Base-by-base conservation (phyloP, 2,888 invertebrate genomes). In the Myopa tessellatipennis region DNA sequence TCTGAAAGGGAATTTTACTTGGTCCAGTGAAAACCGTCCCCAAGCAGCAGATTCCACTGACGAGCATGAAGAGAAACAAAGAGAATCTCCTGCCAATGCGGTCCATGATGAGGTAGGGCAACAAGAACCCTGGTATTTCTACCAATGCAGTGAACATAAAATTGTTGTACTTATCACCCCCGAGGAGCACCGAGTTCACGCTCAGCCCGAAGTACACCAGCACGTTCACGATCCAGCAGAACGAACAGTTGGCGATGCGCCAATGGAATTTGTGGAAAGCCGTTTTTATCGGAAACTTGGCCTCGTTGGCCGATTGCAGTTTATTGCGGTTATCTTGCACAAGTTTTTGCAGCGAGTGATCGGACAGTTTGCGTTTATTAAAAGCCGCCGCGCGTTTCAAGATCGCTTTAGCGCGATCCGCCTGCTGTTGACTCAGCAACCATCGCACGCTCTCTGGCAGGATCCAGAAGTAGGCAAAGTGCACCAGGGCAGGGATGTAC, bases 201-300 rank as follows among this genome's bases (percentile, higher is more conserved):
- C 94, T 94, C 60, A 96, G 88, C 0, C 96, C 96, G 84, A 95
- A 95, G 87, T 95, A 96, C 34, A 95, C 93, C 80, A 95, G 93
- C 0, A 94, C 93, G 83, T 94, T 93, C 0, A 95, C 93, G 18
- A 95, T 92, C 95, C 95, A 95, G 90, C 94, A 95, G 82, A 94
- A 92, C n/a, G 93, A 93, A 81, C 94, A 94, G 73, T 93, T 92
- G 2, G 91, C 79, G 75, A 89, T 86, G 61, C 89, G 85, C 85
- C 87, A 87, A 70, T 86, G 84, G 26, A 89, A 81, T 71, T 82
- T 84, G n/a, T 80, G 82, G 61, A 88, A 88, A 0, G 88, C 87
- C 45, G 85, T 83, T 6, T 85, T 84, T n/a, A 88, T 85, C 1
- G 88, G 88, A 76, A 88, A 88, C 26, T 82, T 85, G 0, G 85